Conservation (phyloP, 1,140 invertebrate genomes). For the Cotesia vestalis region DNA sequence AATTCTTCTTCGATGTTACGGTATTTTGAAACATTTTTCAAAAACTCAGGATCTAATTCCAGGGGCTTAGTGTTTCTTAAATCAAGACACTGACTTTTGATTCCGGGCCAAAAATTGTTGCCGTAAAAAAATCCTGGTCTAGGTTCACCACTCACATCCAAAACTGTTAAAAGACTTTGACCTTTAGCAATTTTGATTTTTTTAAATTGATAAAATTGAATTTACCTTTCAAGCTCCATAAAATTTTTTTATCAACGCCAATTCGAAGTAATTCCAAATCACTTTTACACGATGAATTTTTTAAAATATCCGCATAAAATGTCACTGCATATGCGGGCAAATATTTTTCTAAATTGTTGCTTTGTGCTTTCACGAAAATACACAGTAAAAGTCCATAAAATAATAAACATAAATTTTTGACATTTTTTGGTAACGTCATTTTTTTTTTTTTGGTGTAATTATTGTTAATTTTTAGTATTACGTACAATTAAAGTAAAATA, state of each 20-base stretch:
- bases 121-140: slow-evolving; percentile 61
- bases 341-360: too few species aligned
- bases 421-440: too few species aligned
- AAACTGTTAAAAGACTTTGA: slow-evolving; percentile 48
- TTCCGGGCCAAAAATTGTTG: slow-evolving; percentile 67
- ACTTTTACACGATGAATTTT: too few species aligned
- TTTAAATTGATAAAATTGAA: too few species aligned
- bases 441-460: too few species aligned
- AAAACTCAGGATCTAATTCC: slow-evolving; percentile 37
- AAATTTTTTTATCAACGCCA: slow-evolving; percentile 45
- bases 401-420: too few species aligned
- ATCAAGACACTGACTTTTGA: slow-evolving; percentile 56
- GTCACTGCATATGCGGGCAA: too few species aligned
- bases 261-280: slow-evolving; percentile 33
- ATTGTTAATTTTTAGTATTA: too few species aligned
- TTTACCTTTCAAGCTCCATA: slow-evolving; percentile 58
- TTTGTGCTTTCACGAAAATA: too few species aligned
- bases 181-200: background rate
- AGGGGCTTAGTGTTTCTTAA: slow-evolving; percentile 46
- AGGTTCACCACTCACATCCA: slow-evolving; percentile 65
- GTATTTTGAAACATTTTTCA: slow-evolving; percentile 50
- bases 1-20: slow-evolving; percentile 53
- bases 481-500: too few species aligned
- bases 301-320: too few species aligned
- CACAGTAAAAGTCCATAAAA: too few species aligned